phyloP scores from a whole-genome alignment of 2,888 invertebrate species.

The Leptarthrus brevirostris region DNA sequence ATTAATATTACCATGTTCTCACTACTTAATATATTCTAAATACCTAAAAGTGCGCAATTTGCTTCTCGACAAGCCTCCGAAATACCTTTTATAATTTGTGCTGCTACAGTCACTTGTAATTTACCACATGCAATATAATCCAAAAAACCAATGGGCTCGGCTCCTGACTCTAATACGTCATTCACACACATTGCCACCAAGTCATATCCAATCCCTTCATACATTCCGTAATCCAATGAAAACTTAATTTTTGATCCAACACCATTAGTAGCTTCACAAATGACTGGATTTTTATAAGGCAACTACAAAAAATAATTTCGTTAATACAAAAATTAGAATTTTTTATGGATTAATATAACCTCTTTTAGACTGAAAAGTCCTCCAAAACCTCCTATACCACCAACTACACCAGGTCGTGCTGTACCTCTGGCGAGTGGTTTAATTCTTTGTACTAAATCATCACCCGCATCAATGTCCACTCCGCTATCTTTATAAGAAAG shows the following conservation, averaged over 20 bases:
- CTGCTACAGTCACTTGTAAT: slow-evolving; percentile 81
- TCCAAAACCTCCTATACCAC: slow-evolving; percentile 91
- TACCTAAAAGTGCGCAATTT: slow-evolving; percentile 89
- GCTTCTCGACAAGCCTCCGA: slow-evolving; percentile 88
- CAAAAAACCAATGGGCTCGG: slow-evolving; percentile 94
- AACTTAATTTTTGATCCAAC: slow-evolving; percentile 97
- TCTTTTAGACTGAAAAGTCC: slow-evolving; percentile 89
- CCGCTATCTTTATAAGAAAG: slow-evolving; percentile 91
- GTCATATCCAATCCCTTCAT: slow-evolving; percentile 91
- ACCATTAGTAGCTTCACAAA: slow-evolving; percentile 95
- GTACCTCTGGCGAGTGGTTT: slow-evolving; percentile 86
- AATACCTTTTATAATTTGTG: slow-evolving; percentile 85
- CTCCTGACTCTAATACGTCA: slow-evolving; percentile 94
- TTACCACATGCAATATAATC: slow-evolving; percentile 96
- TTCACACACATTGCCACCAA: slow-evolving; percentile 99
- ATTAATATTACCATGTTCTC: no score
- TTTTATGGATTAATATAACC: slow-evolving; percentile 59
- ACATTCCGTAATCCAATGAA: slow-evolving; percentile 81
- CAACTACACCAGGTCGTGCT: slow-evolving; percentile 80
- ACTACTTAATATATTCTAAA: not conserved
- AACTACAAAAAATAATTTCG: slow-evolving; percentile 57
- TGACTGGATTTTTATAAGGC: slow-evolving; percentile 79
- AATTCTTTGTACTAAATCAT: slow-evolving; percentile 83
- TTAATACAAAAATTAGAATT: no score
- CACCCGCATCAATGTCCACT: slow-evolving; percentile 94